Conservation (phyloP, 1,140 invertebrate genomes). For the Drepana arcuata region DNA sequence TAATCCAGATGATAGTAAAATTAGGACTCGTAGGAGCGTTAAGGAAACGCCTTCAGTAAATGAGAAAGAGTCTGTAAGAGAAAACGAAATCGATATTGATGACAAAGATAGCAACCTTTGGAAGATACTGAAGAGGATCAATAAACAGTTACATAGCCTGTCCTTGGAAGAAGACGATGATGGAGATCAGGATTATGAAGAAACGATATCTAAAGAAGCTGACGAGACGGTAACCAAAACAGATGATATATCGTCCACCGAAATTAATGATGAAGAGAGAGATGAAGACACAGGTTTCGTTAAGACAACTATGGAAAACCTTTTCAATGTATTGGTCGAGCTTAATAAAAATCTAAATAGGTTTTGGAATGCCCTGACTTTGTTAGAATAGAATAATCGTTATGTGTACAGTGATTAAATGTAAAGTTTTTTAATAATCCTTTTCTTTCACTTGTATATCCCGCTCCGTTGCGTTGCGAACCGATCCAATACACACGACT, state of each 20-base stretch:
- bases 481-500: no score
- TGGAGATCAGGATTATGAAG: no score
- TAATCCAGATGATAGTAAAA: neutral
- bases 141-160: conserved; percentile 29
- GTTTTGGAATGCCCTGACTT: conserved; percentile 35
- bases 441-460: no score
- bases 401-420: conserved; percentile 8
- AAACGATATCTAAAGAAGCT: no score
- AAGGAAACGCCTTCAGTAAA: conserved; percentile 24
- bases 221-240: no score
- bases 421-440: conserved; percentile 2
- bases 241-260: no score
- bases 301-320: conserved; percentile 38
- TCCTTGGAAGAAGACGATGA: conserved; percentile 16
- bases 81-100: conserved; percentile 5
- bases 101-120: conserved; percentile 21
- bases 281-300: conserved; percentile 36
- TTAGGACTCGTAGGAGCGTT: conserved; percentile 3
- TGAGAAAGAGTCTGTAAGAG: conserved; percentile 21
- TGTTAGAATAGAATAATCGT: conserved; percentile 29
- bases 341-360: conserved; percentile 47
- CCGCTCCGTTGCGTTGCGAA: no score
- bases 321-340: conserved; percentile 32
- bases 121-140: conserved; percentile 34
- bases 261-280: conserved; percentile 16